phyloP scores from a whole-genome alignment of 2,113 vertebrate species.

The Chloroceryle aenea region DNA sequence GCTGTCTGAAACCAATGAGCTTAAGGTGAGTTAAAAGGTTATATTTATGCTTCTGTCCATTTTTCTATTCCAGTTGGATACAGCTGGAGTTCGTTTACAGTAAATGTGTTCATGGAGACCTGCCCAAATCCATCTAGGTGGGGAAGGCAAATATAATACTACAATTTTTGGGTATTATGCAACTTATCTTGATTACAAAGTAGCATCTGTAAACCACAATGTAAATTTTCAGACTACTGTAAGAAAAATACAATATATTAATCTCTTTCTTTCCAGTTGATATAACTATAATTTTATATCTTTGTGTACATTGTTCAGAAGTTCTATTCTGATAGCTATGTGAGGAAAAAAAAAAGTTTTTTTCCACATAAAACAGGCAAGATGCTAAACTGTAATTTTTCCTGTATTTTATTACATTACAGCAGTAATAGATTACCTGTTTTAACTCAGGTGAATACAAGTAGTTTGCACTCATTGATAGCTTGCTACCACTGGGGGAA shows the following conservation, averaged over 20 bases:
- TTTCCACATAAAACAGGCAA: not conserved
- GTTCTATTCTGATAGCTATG: not conserved
- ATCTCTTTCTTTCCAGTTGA: not conserved
- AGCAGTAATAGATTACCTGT: not conserved
- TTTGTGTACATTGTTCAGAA: not conserved
- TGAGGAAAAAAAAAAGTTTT: accelerated
- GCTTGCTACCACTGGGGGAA: not conserved
- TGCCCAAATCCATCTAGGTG: not conserved
- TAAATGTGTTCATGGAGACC: not conserved
- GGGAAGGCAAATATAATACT: not conserved
- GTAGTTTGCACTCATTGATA: not conserved
- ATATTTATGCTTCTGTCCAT: not conserved
- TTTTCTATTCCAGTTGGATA: not conserved
- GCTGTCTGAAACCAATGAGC: conserved; percentile 84
- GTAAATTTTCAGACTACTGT: not conserved
- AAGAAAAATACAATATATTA: not conserved
- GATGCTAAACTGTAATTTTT: not conserved
- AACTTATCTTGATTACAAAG: not conserved
- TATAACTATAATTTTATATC: not conserved
- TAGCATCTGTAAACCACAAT: not conserved
- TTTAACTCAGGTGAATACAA: not conserved
- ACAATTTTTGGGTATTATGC: not conserved
- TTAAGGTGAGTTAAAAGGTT: conserved; percentile 83
- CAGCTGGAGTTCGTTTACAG: not conserved
- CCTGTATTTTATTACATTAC: not conserved